Percentiles rank a stretch among this genome's conserved stretches.
These are phyloP conservation scores for Nymphicus hollandicus DNA, from an alignment of 2,113 vertebrate genomes.

Conservation along the genomic window DNA sequence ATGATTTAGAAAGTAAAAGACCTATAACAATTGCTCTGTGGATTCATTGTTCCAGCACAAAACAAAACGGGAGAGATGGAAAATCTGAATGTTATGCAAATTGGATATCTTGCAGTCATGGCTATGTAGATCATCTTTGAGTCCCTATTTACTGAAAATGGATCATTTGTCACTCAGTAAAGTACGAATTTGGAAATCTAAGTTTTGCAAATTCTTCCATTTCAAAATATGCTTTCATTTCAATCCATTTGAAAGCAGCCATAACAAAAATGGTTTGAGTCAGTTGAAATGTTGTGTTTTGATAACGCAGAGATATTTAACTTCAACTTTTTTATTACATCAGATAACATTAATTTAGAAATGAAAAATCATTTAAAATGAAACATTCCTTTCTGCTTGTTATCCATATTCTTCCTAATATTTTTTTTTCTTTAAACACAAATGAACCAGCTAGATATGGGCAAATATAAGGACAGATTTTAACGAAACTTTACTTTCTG, in stretches of 20 bases:
- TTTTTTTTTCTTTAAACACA: neutral
- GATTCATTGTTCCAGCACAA: neutral
- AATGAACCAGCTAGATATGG: neutral
- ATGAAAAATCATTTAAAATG: conserved; percentile 45
- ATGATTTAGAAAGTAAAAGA: neutral
- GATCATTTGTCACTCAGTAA: neutral
- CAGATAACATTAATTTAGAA: conserved; percentile 33
- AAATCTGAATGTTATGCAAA: neutral
- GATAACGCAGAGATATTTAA: conserved; percentile 37
- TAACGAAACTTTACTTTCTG: neutral
- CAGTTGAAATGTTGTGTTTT: conserved; percentile 40
- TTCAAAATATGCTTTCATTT: conserved; percentile 41
- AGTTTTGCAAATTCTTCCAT: conserved; percentile 4
- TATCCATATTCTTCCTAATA: neutral
- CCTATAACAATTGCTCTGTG: neutral
- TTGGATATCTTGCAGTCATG: neutral
- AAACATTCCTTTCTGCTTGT: conserved; percentile 31
- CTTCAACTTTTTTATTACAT: conserved; percentile 41
- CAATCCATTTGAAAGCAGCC: conserved; percentile 14
- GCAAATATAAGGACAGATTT: neutral
- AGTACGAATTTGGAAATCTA: conserved; percentile 24
- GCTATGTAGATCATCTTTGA: neutral
- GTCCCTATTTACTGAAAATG: neutral
- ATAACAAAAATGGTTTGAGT: conserved; percentile 43
- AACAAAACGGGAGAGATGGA: neutral